Evolutionary conservation across 2,888 invertebrate species (phyloP), one percentile per base, ranked within the genome.

Genomic region (Euplexia lucipara): DNA sequence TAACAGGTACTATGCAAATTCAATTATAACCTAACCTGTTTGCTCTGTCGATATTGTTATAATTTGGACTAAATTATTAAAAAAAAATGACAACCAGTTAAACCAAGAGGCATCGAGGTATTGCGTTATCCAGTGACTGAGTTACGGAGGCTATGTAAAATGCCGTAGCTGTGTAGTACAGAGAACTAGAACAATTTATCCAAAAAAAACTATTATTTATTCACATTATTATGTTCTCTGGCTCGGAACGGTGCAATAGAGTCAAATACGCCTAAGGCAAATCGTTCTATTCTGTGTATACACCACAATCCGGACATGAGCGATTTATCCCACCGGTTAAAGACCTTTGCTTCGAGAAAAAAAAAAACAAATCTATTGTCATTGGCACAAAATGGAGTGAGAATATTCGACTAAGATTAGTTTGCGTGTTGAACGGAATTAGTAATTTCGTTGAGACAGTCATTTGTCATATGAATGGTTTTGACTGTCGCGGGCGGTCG

Each of bases 251-350:
- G 83, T 90, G 88, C 86, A 75, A 88, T 8, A 63, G 73, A 48
- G 67, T 20, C 68, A 65, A 41, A 57, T 82, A 26, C 79, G 85
- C 86, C 85, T 74, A 49, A 81, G 85, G 88, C 88, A 68, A 82
- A 58, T 60, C 4, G 86, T 87, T 89, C 88, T 85, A 87, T 87
- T 88, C 86, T 85, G 82, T 82, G 68, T 83, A 83, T 70, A 82
- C n/a, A n/a, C 75, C 82, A 80, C 69, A 70, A 70, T 81, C 83
- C 91, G 90, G 90, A 91, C 90, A 86, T 85, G 66, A 79, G 83
- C 86, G 83, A 90, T 91, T 89, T 87, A 74, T 81, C 75, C 63
- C 67, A 69, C 59, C 86, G 91, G 92, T 92, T 87, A 91, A 90
- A 90, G 90, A 91, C 90, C 91, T 83, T 83, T 65, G 81, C 82